These are phyloP conservation scores for Oncopodura yosiiana DNA, from an alignment of 1,140 invertebrate genomes.

Conservation along the genomic window DNA sequence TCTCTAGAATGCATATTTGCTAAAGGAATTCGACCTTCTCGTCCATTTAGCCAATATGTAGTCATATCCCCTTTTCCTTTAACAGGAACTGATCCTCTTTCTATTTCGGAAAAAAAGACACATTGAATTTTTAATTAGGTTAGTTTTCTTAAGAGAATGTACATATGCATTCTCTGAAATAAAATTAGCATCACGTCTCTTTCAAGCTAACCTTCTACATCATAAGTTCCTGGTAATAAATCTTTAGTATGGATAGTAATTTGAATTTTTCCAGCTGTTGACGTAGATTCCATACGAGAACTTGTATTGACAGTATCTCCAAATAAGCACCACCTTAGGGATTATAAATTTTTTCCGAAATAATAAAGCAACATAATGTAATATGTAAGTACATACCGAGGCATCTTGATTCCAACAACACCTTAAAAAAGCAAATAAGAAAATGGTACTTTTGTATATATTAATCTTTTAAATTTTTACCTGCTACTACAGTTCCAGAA, in stretches of 20 bases:
- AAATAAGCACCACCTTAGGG: constrained; percentile 72
- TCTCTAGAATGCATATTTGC: constrained; percentile 32
- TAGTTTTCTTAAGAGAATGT: not conserved
- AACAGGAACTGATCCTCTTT: constrained; percentile 68
- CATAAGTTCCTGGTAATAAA: constrained; percentile 63
- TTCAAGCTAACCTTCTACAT: constrained; percentile 63
- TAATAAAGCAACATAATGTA: no score
- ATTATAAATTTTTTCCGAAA: no score
- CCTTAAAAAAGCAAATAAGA: no score
- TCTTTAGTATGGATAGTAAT: constrained; percentile 78
- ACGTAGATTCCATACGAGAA: constrained; percentile 82
- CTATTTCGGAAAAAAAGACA: no score
- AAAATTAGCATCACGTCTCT: constrained; percentile 46
- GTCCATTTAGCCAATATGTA: constrained; percentile 76
- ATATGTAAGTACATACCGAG: no score
- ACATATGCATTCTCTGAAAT: constrained; percentile 41
- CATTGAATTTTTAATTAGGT: not conserved
- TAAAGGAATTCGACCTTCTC: constrained; percentile 50
- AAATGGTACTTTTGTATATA: no score
- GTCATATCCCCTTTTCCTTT: constrained; percentile 86
- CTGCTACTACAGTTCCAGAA: constrained; percentile 82
- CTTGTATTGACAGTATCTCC: constrained; percentile 82
- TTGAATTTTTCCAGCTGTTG: constrained; percentile 85
- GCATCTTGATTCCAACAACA: constrained; percentile 92
- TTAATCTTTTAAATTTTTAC: no score